Percentiles rank a stretch among this genome's conserved stretches.
phyloP scores from a whole-genome alignment of 2,113 vertebrate species.

The Dipodomys stephensi region DNA sequence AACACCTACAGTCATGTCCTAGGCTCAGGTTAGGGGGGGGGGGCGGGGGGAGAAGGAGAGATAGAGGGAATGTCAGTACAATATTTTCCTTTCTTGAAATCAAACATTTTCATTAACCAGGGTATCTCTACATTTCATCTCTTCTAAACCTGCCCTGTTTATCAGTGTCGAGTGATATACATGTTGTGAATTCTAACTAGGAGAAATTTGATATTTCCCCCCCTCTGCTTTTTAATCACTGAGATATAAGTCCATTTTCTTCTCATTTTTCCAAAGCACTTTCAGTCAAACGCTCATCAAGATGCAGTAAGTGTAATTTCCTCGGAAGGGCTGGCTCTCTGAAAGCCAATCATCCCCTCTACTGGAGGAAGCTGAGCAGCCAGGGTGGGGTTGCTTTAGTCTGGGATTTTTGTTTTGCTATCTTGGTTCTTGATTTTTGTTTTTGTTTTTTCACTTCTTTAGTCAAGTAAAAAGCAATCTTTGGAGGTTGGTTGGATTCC shows the following conservation, averaged over 20 bases:
- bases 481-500: conserved; percentile 29
- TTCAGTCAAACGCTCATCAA: conserved; percentile 41
- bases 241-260: background rate
- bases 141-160: background rate
- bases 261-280: conserved; percentile 14
- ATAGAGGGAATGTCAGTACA: background rate
- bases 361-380: background rate
- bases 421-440: background rate
- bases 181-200: background rate
- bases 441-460: conserved; percentile 33
- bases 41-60: no score
- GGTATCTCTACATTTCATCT: background rate
- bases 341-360: conserved; percentile 58
- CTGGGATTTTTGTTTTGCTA: conserved; percentile 51
- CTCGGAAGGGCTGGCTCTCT: background rate
- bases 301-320: background rate
- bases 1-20: background rate
- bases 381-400: background rate
- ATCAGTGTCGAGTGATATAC: background rate
- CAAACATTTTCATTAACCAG: background rate
- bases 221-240: background rate
- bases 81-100: background rate
- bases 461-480: conserved; percentile 35
- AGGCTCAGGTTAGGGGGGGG: background rate
- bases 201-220: background rate